A percentile compares a stretch with the other conserved stretches of the same genome.
These are phyloP conservation scores for Alentia gelatinosa DNA, from an alignment of 2,888 invertebrate genomes.

Conservation along the genomic window DNA sequence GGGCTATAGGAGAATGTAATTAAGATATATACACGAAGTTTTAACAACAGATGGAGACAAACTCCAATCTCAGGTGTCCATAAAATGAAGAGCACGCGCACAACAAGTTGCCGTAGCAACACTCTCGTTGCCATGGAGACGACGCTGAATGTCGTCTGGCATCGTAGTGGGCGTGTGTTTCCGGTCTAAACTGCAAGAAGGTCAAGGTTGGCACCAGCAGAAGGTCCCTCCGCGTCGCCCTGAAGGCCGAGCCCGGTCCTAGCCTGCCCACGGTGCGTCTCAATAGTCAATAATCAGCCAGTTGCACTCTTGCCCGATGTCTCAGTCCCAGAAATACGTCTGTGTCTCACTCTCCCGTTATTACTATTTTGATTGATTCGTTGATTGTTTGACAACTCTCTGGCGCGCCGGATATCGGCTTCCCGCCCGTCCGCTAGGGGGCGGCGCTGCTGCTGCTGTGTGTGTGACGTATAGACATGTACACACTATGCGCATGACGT, in stretches of 20 bases:
- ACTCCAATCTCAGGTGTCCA: background rate
- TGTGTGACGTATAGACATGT: background rate
- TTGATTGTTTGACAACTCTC: background rate
- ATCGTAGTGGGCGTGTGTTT: background rate
- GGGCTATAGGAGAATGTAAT: background rate
- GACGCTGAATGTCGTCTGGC: background rate
- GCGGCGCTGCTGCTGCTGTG: background rate
- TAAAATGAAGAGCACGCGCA: background rate
- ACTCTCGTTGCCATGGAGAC: background rate
- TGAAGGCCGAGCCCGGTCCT: too few relatives aligned
- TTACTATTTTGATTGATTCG: constrained; percentile 21
- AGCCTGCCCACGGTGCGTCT: background rate
- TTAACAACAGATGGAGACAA: background rate
- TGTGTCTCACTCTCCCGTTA: too few relatives aligned
- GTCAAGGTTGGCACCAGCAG: background rate
- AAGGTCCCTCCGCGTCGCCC: background rate
- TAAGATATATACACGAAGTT: constrained; percentile 4
- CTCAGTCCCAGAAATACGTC: background rate
- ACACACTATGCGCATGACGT: background rate
- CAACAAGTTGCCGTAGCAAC: background rate
- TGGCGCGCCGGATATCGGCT: background rate
- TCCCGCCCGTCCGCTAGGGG: background rate
- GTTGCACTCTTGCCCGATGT: background rate
- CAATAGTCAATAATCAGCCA: background rate
- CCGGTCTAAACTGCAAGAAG: background rate